Evolutionary conservation across 2,888 invertebrate genomes (phyloP), one percentile per base, ranked within the genome.

Genomic region (Lissocephala sabroskyi): DNA sequence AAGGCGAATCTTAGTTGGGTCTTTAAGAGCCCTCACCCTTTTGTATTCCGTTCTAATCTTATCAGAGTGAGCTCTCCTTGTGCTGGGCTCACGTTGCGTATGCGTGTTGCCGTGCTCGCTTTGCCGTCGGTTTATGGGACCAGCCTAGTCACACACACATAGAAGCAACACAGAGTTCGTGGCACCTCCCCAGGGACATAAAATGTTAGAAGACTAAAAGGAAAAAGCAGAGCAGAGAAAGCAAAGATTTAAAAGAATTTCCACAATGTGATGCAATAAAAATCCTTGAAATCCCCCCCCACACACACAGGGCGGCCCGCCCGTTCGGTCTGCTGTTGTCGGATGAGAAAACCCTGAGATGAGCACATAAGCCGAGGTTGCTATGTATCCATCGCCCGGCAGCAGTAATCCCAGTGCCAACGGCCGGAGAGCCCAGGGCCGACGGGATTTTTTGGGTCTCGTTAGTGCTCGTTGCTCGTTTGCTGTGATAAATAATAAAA

Each of bases 171-270:
- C 23, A n/a, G n/a, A n/a, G n/a, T n/a, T n/a, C n/a, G n/a, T n/a
- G n/a, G n/a, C n/a, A n/a, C n/a, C n/a, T n/a, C 10, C 30, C 10
- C 36, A 54, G 39, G 30, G 53, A 30, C 42, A 45, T 76, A 70
- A 76, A 57, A 70, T 65, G 58, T 67, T 76, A 74, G 56, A 76
- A 74, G 66, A 70, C 52, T 62, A 74, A 62, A 49, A 70, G 65
- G n/a, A 66, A 56, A 74, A 53, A 77, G 75, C 77, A 74, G 57
- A 61, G 63, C 74, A 59, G 57, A 59, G 65, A 62, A 68, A 75
- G 65, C 68, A 63, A 77, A 71, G 77, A 81, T 81, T 81, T 79
- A 79, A 78, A 79, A 77, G 70, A 75, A 79, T 75, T 68, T 77
- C 67, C 66, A 66, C 76, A 62, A 79, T 67, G 71, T 78, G 68